Evolutionary conservation across 2,113 vertebrate species (phyloP), one percentile per base, ranked within the genome.

Genomic region (Probosciger aterrimus): DNA sequence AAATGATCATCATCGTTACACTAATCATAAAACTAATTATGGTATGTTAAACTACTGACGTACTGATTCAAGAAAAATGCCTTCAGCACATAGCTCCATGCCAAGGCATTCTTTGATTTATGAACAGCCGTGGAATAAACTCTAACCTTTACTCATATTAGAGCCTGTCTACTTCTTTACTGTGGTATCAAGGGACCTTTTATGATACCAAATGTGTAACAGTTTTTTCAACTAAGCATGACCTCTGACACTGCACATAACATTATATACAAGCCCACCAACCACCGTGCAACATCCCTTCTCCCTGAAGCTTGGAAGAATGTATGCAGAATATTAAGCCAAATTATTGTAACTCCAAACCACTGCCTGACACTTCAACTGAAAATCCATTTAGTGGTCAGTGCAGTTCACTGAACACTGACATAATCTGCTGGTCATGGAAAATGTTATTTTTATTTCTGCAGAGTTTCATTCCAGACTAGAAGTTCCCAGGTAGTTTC

Each of bases 11-110:
- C 53, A 64, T 88, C 1, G 0, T 88, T 93, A 84, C 43, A 94
- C 50, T 41, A 41, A 41, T 41, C 39, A 14, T 41, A 41, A 41
- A 41, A 41, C 39, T 41, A 41, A 41, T 82, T 93, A 94, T 88
- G 88, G 50, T 68, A 77, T 92, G 82, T 95, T 97, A 91, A 95
- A 68, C 57, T 82, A 83, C 59, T 71, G 89, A 95, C 88, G 49
- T 64, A 65, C 80, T 76, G 71, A 92, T 91, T 94, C 23, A 63
- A 69, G 83, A 91, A 83, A 80, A 88, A 92, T 60, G 79, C 71
- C 89, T 44, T 87, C 41, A 75, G 81, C 39, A 53, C 50, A 69
- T 13, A 46, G 8, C 41, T 83, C 41, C 33, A 13, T 18, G 33
- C 43, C 5, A 3, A 92, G 35, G 25, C 41, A 50, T 47, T 37